Evolutionary conservation across 2,113 vertebrate genomes (phyloP), one percentile per base, ranked within the genome.

Genomic region (Rutilus rutilus): DNA sequence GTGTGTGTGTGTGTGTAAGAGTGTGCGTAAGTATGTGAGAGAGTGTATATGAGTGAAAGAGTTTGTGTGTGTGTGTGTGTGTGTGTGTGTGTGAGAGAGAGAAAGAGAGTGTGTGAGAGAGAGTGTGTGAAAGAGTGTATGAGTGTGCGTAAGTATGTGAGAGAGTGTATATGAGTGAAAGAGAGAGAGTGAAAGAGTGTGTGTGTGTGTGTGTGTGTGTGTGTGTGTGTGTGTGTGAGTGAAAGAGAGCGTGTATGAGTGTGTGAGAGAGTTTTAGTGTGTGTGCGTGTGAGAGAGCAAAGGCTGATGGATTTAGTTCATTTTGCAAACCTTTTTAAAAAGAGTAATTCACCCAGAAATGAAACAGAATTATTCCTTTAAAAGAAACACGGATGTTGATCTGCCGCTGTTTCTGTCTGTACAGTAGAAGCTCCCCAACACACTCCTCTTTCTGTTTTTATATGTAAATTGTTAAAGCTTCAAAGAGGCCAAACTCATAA

Each of bases 401-500:
- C 42, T 27, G 12, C 73, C 4, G n/a, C 23, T 25, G 12, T 50
- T 52, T 27, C 23, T 75, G 45, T 27, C 14, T 42, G 36, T 2
- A 52, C 15, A 17, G 30, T 19, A 36, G 74, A 19, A 30, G 74
- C n/a, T 39, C 39, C 17, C 27, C 52, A 8, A 17, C 33, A 25
- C n/a, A 23, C 1, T 59, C 23, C 57, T 78, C 76, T 14, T 36
- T 36, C 19, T 78, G 77, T 79, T 79, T 60, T 79, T 78, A 42
- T 78, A 71, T 71, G 21, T 36, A 57, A 33, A 57, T 78, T 57
- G 27, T 78, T 36, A 57, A 59, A 78, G 30, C 76, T 78, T 79
- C 54, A 79, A 79, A 79, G 54, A 79, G 54, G 77, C 77, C 77
- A 79, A 79, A 60, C 54, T 30, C 83, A 47, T 84, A 84, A 60